A percentile compares a stretch with the other conserved stretches of the same genome.
These are phyloP conservation scores for Pristionchus arcanus DNA, from an alignment of 2,888 invertebrate genomes.

Conservation along the genomic window DNA sequence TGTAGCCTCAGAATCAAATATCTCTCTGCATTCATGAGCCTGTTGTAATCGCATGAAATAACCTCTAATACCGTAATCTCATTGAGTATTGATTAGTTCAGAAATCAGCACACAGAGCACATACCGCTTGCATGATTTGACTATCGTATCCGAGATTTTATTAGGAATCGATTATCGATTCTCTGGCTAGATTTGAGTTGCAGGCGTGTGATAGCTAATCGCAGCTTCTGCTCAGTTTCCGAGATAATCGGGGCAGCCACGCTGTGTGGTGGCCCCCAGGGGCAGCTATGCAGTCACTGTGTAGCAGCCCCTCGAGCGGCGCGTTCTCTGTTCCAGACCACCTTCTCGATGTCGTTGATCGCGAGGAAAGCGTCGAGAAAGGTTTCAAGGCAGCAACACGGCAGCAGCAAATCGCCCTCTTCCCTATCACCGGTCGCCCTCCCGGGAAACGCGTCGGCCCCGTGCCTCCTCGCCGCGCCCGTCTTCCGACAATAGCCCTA, in stretches of 20 bases:
- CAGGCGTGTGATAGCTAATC: not conserved
- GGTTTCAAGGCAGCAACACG: constrained; percentile 57
- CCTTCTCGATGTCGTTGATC: constrained; percentile 72
- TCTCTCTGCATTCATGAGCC: constrained; percentile 16
- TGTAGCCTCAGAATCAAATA: not conserved
- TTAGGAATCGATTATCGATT: constrained; percentile 12
- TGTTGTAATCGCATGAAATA: constrained; percentile 48
- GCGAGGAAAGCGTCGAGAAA: constrained; percentile 72
- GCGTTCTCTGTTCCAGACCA: constrained; percentile 67
- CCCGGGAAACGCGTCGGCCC: constrained; percentile 45
- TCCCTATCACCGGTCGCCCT: constrained; percentile 57
- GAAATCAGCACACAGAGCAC: not conserved
- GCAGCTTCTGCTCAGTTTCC: constrained; percentile 30
- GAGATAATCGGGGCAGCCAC: constrained; percentile 9
- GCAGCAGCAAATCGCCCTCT: constrained; percentile 56
- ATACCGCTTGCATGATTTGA: constrained; percentile 25
- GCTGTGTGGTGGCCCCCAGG: not conserved
- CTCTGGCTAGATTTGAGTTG: not conserved
- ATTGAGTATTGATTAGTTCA: constrained; percentile 46
- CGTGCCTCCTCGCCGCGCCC: constrained; percentile 48
- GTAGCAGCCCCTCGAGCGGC: constrained; percentile 27
- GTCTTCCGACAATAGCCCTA: constrained; percentile 30
- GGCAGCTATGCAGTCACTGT: constrained; percentile 31
- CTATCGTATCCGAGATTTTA: not conserved
- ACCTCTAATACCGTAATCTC: constrained; percentile 37